These are phyloP conservation scores for Columba janthina DNA, from an alignment of 2,113 vertebrate genomes.

Conservation along the genomic window DNA sequence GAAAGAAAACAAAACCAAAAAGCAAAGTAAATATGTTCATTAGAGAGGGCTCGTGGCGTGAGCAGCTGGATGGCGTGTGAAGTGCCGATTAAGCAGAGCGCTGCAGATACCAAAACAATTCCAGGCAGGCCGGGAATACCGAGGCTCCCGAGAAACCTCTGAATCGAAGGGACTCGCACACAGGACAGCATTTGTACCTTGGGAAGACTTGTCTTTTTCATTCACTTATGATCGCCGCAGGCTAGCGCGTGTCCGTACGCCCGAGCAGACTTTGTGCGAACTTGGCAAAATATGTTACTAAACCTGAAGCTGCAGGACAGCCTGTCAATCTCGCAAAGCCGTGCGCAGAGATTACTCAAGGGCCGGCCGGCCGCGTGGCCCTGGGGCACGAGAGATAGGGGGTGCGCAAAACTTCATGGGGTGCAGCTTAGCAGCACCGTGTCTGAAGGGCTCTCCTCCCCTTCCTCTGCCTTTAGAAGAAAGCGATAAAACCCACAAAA, in stretches of 20 bases:
- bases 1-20: not conserved
- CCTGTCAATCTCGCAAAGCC: not conserved
- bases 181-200: not conserved
- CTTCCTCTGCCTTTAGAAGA: not conserved
- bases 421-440: not conserved
- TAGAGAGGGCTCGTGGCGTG: not conserved
- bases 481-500: not conserved
- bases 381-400: not conserved
- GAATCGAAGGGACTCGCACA: not conserved
- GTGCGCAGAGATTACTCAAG: not conserved
- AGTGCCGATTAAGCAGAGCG: not conserved
- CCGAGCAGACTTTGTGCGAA: not conserved
- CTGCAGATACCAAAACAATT: not conserved
- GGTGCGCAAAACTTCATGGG: not conserved
- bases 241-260: not conserved
- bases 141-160: not conserved
- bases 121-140: not conserved
- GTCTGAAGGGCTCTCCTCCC: not conserved
- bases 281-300: slow-evolving; percentile 9
- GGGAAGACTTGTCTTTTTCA: not conserved
- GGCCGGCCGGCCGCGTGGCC: accelerated
- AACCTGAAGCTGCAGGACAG: slow-evolving; percentile 30
- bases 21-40: not conserved
- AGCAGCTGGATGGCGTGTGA: not conserved
- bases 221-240: not conserved